A percentile compares a stretch with the other conserved stretches of the same genome.
Evolutionary conservation across 2,797 vertebrate genomes (phyloP).

Genomic region (Sphenopsis melanotis): DNA sequence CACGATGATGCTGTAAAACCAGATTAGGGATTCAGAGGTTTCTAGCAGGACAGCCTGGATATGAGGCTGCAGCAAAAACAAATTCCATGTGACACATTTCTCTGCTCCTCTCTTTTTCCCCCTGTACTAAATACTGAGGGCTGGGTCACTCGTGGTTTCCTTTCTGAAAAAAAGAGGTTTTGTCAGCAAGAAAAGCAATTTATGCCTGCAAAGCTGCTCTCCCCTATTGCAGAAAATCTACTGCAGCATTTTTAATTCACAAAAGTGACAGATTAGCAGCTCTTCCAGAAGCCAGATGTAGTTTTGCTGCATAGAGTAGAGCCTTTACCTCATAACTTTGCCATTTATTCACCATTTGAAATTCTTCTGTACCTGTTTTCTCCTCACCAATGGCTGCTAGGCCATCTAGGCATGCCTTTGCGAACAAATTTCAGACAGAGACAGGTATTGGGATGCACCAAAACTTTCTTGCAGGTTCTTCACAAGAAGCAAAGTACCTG

Average conservation of each 20-base stretch:
- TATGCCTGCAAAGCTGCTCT: not conserved
- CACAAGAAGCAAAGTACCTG: not conserved
- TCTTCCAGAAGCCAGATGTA: not conserved
- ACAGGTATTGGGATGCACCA: not conserved
- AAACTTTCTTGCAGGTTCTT: not conserved
- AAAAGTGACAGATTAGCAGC: not conserved
- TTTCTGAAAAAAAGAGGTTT: not conserved
- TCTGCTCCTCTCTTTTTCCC: not conserved
- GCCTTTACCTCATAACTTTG: not conserved
- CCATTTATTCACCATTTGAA: not conserved
- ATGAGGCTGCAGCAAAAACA: not conserved
- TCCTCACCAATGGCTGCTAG: not conserved
- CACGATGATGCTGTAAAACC: not conserved
- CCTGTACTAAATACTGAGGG: not conserved
- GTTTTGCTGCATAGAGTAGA: not conserved
- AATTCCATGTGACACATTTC: not conserved
- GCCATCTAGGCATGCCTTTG: not conserved
- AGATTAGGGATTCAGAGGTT: not conserved
- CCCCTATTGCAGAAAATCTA: not conserved
- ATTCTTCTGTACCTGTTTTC: not conserved
- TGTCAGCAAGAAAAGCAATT: slow-evolving; percentile 9
- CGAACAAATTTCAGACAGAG: not conserved
- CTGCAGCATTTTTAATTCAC: not conserved
- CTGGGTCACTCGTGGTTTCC: not conserved
- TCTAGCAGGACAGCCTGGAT: not conserved